Base-by-base conservation (phyloP, 2,113 vertebrate species). In the Mesembrinibis cayennensis region DNA sequence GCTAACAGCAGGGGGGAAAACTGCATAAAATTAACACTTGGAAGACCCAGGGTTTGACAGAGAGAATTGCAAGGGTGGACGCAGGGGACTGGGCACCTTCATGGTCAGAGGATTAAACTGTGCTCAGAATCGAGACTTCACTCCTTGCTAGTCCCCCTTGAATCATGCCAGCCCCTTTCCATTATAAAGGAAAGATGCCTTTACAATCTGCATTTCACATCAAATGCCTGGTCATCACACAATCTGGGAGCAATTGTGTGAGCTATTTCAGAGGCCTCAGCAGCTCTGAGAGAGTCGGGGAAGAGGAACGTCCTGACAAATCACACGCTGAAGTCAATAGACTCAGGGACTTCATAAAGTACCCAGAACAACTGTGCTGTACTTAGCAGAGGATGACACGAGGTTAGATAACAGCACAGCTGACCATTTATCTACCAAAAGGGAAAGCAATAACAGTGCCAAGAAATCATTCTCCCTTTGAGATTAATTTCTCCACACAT, bases 241-340 rank as follows among this genome's bases (percentile, higher is more conserved):
- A 17, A 15, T 4, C 7, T 44, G 38, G 17, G 45, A 63, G 14
- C 19, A 23, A 22, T 0, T 0, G 26, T 10, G 20, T 6, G n/a
- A 90, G 34, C 18, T 47, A 19, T 0, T 38, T 47, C 76, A 44
- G 58, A 42, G 25, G 26, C 32, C 21, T 44, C 10, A 15, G 29
- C 0, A 0, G 8, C 2, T 0, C 1, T 10, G 7, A 29, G 26
- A 62, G 45, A 72, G 58, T 13, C 0, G 0, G 10, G 49, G 20
- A 55, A 66, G 25, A 66, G 32, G 10, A 49, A 85, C 0, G 0
- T 6, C 29, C 70, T 79, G 83, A 44, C 34, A 91, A 87, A 85
- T 55, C 55, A 47, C 72, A 42, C 0, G 0, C 14, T 3, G 1
- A 55, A 40, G 7, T 65, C 50, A 27, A 50, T 2, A 9, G 8